A percentile compares a stretch with the other conserved stretches of the same genome.
Evolutionary conservation across 2,888 invertebrate genomes (phyloP).

Genomic region (Drosophila gaucha): DNA sequence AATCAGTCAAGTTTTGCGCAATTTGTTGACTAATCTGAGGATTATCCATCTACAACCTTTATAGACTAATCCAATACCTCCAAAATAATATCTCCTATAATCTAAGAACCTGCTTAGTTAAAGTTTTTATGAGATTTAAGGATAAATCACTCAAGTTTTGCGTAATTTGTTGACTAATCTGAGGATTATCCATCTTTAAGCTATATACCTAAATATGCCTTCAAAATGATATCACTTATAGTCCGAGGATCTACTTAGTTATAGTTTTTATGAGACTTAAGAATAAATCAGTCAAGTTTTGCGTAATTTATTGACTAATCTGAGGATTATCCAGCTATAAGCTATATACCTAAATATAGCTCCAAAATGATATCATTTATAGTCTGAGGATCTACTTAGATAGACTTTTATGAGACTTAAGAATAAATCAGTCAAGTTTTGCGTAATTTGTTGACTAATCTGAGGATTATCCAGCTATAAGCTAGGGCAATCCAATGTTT

Average conservation of each 20-base stretch:
- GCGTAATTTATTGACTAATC: neutral
- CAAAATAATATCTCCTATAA: neutral
- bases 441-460: conserved; percentile 4
- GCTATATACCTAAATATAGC: neutral
- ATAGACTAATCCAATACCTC: neutral
- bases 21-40: conserved; percentile 1
- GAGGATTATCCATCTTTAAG: neutral
- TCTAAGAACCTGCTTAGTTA: neutral
- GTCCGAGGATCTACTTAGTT: neutral
- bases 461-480: neutral
- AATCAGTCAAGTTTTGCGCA: neutral
- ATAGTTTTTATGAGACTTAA: too few species aligned
- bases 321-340: neutral
- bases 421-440: neutral
- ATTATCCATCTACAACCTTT: neutral
- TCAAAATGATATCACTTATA: too few species aligned
- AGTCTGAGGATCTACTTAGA: neutral
- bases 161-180: neutral
- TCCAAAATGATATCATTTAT: too few species aligned
- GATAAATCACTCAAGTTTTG: too few species aligned
- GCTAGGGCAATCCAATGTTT: neutral
- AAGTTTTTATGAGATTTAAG: too few species aligned
- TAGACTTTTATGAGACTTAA: neutral
- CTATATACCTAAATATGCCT: neutral
- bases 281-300: too few species aligned